phyloP scores from a whole-genome alignment of 2,888 invertebrate genomes.

The Ganaspis brasiliensis region DNA sequence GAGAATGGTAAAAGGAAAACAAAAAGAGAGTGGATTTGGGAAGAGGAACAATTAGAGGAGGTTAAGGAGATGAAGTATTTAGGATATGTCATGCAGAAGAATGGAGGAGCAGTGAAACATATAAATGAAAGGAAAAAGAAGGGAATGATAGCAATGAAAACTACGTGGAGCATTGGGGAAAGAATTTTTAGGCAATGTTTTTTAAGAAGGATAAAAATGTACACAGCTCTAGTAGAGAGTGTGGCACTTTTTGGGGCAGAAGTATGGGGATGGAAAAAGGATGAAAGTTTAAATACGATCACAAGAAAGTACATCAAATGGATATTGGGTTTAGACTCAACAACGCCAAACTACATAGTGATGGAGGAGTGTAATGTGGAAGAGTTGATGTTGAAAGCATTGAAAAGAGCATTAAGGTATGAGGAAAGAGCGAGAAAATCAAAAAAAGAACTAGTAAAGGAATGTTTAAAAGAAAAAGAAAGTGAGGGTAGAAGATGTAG shows the following conservation, averaged over 20 bases:
- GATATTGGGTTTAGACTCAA: constrained; percentile 36
- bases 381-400: constrained; percentile 7
- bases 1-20: background rate
- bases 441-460: no score
- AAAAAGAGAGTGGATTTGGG: no score
- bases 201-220: constrained; percentile 44
- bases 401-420: constrained; percentile 28
- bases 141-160: constrained; percentile 24
- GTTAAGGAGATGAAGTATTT: constrained; percentile 9
- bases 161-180: constrained; percentile 48
- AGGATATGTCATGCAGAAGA: constrained; percentile 9
- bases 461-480: no score
- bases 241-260: constrained; percentile 53
- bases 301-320: constrained; percentile 37
- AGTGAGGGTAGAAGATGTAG: no score
- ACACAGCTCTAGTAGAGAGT: constrained; percentile 40
- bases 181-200: constrained; percentile 39
- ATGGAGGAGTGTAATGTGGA: constrained; percentile 11
- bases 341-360: constrained; percentile 43
- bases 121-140: constrained; percentile 39
- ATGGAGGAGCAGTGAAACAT: constrained; percentile 41
- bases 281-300: constrained; percentile 7
- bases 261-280: constrained; percentile 54
- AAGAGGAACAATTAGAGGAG: no score
- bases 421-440: no score